Evolutionary conservation across 1,140 invertebrate genomes (phyloP), one percentile per base, ranked within the genome.

Genomic region (Brachionus rubens): DNA sequence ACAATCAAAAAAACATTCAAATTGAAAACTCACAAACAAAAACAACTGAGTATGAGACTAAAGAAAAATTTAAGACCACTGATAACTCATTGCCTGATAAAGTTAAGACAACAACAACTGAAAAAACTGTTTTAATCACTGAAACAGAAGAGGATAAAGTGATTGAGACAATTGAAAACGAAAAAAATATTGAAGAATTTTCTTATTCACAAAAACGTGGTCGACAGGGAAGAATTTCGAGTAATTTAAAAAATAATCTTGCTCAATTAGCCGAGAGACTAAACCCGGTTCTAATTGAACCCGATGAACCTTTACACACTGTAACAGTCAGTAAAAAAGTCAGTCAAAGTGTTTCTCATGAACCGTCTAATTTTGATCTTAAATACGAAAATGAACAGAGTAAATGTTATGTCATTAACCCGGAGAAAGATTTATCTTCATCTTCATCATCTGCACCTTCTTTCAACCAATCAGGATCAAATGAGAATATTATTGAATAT

Each of bases 101-200:
- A 24, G 19, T 65, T 12, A 65, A 46, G 24, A 65, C 36, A 24
- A 41, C 24, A 14, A 41, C 24, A 6, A 65, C 59, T 1, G 36
- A 65, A 2, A 65, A 43, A 26, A 65, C 59, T 24, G 40, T 43
- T 65, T 41, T 65, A 14, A 65, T 65, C 16, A 65, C 59, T 41
- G 59, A 65, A 12, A 43, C 33, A 7, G 36, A 65, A 65, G 59
- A 65, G 59, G 59, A 65, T 24, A 65, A 24, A 65, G 24, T 65
- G 19, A 24, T 43, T 5, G 59, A 65, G 26, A 65, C 59, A 43
- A 65, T 65, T 24, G 59, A 65, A 40, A 65, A 65, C 9, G 40
- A 41, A 28, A 65, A 65, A 43, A 65, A 43, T 43, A 65, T 24
- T 14, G 36, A 65, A 6, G 36, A 65, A 46, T 65, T 65, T 65